These are phyloP conservation scores for Hofmannophila pseudospretella DNA, from an alignment of 2,888 invertebrate species.

Conservation along the genomic window DNA sequence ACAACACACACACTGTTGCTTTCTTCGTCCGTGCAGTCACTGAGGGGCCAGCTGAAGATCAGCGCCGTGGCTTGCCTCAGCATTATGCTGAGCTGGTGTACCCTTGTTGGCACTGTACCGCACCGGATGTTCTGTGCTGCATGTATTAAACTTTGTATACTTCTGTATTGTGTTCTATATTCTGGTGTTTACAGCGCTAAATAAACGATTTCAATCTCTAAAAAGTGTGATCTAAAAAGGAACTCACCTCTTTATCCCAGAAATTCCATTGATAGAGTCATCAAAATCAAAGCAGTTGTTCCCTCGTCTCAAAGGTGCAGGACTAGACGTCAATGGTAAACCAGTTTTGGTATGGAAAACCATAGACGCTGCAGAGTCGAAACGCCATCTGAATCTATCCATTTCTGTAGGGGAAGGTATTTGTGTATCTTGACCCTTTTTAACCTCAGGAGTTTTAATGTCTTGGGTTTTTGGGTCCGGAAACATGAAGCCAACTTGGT, in stretches of 20 bases:
- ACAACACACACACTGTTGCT: too few species aligned
- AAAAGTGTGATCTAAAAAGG: too few species aligned
- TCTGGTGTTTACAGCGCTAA: too few species aligned
- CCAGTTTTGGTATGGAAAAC: slow-evolving; percentile 90
- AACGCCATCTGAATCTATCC: slow-evolving; percentile 83
- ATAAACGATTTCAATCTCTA: too few species aligned
- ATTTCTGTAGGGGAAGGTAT: slow-evolving; percentile 85
- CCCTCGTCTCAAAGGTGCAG: slow-evolving; percentile 88
- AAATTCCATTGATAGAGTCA: slow-evolving; percentile 85
- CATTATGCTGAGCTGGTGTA: too few species aligned
- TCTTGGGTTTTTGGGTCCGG: slow-evolving; percentile 29
- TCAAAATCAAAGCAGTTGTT: slow-evolving; percentile 91
- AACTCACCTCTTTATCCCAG: slow-evolving; percentile 87
- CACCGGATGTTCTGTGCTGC: too few species aligned
- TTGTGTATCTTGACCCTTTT: slow-evolving; percentile 37
- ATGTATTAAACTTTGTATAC: too few species aligned
- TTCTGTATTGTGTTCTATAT: too few species aligned
- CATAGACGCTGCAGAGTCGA: slow-evolving; percentile 89
- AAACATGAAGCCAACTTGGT: slow-evolving; percentile 38
- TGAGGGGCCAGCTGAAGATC: too few species aligned
- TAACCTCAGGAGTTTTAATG: background rate
- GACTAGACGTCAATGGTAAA: slow-evolving; percentile 90
- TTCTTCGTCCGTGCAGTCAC: too few species aligned
- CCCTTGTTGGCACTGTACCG: too few species aligned
- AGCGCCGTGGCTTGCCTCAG: too few species aligned